phyloP scores from a whole-genome alignment of 2,888 invertebrate species.

The Tenthredo scrophulariae region DNA sequence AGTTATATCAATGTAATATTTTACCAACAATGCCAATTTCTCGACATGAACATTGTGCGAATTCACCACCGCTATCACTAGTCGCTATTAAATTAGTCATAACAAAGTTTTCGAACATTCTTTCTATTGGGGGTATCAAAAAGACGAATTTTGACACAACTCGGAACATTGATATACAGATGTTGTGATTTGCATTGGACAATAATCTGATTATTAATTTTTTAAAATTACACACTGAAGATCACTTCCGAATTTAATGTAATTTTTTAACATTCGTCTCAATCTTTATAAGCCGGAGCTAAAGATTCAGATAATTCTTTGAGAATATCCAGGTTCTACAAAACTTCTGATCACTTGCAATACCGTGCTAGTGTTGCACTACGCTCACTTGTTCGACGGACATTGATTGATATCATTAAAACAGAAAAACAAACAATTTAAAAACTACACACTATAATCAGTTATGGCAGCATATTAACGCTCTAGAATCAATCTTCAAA shows the following conservation, averaged over 20 bases:
- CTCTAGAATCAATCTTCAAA: not conserved
- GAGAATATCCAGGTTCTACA: not conserved
- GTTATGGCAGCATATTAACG: constrained; percentile 22
- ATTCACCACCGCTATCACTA: constrained; percentile 23
- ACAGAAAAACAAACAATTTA: not conserved
- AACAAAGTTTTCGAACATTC: not conserved
- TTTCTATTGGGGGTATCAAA: not conserved
- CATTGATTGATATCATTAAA: not conserved
- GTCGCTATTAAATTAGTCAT: not conserved
- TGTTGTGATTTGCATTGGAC: not conserved
- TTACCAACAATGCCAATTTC: not conserved
- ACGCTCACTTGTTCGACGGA: not conserved
- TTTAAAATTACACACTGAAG: not conserved
- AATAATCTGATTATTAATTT: not conserved
- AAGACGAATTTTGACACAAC: not conserved
- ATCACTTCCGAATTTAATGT: not conserved
- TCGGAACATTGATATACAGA: not conserved
- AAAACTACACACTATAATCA: constrained; percentile 12
- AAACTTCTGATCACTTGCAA: not conserved
- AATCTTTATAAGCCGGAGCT: not conserved
- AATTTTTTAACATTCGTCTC: not conserved
- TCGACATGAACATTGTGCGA: constrained; percentile 37
- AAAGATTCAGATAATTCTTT: not conserved
- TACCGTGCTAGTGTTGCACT: not conserved
- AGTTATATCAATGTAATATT: not conserved